Evolutionary conservation across 2,113 vertebrate species (phyloP).

Genomic region (Mormoops blainvillei): DNA sequence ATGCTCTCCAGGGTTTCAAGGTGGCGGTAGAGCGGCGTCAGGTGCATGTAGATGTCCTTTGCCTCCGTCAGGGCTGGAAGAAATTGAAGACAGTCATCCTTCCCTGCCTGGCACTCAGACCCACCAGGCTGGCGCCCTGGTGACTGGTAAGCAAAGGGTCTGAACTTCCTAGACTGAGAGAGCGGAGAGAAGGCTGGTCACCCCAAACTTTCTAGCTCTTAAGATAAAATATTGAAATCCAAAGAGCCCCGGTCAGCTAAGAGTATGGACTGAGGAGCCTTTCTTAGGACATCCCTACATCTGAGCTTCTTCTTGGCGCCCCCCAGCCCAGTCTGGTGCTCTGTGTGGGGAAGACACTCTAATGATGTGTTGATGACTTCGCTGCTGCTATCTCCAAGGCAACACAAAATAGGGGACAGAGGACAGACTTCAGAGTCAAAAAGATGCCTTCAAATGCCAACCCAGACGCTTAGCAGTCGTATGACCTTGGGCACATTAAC

Average conservation of each 20-base stretch:
- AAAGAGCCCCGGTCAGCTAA: not conserved
- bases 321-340: not conserved
- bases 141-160: not conserved
- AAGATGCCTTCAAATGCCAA: not conserved
- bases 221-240: not conserved
- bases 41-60: conserved; percentile 83
- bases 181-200: not conserved
- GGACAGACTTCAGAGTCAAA: not conserved
- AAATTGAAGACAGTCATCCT: not conserved
- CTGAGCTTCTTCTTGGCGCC: not conserved
- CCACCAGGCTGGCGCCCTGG: not conserved
- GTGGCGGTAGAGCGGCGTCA: conserved; percentile 83
- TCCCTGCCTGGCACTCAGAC: not conserved
- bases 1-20: conserved; percentile 83
- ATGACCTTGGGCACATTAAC: not conserved
- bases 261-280: not conserved
- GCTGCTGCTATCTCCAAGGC: not conserved
- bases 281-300: not conserved
- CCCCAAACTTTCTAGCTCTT: not conserved
- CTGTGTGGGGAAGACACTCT: not conserved
- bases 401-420: not conserved
- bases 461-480: not conserved
- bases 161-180: not conserved
- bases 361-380: not conserved
- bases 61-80: conserved; percentile 88